phyloP scores from a whole-genome alignment of 1,140 invertebrate genomes.

The Hyles euphorbiae region DNA sequence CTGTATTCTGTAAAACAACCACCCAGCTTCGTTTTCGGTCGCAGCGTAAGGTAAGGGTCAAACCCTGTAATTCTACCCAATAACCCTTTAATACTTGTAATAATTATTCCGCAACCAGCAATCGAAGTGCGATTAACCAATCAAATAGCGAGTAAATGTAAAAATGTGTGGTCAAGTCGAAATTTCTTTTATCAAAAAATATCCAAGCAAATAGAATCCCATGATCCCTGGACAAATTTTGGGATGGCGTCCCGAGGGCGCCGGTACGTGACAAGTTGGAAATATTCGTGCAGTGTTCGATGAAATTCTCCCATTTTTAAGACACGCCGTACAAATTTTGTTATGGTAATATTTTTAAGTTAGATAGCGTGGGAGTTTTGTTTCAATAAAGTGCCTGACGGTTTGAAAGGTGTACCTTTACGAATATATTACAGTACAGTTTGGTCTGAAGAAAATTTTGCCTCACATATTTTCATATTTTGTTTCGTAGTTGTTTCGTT shows the following conservation, averaged over 20 bases:
- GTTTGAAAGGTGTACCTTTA: neutral
- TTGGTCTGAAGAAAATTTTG: no score
- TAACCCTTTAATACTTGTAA: no score
- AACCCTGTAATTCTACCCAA: no score
- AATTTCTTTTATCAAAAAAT: conserved; percentile 4
- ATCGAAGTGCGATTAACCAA: no score
- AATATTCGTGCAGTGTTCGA: conserved; percentile 19
- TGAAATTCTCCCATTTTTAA: conserved; percentile 20
- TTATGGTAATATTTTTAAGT: conserved; percentile 17
- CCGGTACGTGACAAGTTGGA: conserved; percentile 19
- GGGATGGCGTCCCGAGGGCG: conserved; percentile 13
- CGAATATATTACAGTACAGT: no score
- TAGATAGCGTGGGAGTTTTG: neutral
- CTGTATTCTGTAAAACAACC: no score
- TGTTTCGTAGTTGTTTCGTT: no score
- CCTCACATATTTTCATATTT: no score
- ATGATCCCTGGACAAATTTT: conserved; percentile 26
- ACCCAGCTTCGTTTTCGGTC: no score
- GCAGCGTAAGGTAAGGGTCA: no score
- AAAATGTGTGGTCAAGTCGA: neutral
- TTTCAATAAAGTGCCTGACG: conserved; percentile 14
- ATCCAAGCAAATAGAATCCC: conserved; percentile 20
- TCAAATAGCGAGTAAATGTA: no score
- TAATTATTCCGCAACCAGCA: no score
- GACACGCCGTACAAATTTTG: conserved; percentile 12